Evolutionary conservation across 2,888 invertebrate species (phyloP).

Genomic region (Andrena chrysosceles): DNA sequence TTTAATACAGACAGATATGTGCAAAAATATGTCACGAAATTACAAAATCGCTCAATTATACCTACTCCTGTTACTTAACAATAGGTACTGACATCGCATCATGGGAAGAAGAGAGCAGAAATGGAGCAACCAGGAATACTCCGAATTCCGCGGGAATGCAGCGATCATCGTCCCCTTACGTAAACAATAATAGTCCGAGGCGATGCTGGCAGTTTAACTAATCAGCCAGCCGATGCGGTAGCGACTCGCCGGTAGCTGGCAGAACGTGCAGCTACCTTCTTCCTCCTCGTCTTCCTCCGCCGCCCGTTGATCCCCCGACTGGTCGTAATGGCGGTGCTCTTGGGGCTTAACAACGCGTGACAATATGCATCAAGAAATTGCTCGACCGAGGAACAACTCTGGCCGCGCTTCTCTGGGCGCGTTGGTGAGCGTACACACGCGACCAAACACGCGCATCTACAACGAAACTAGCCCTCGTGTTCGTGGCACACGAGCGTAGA

Average conservation of each 20-base stretch:
- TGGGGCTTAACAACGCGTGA: constrained; percentile 83
- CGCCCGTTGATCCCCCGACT: constrained; percentile 65
- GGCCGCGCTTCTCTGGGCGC: constrained; percentile 43
- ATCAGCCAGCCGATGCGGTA: constrained; percentile 24
- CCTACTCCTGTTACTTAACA: not conserved
- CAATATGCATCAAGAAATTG: constrained; percentile 82
- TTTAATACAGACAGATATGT: not conserved
- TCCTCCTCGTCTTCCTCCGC: constrained; percentile 50
- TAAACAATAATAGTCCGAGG: constrained; percentile 57
- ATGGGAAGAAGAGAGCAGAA: not conserved
- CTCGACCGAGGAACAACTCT: constrained; percentile 74
- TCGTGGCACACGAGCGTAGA: not conserved
- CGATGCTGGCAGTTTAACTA: constrained; percentile 40
- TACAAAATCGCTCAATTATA: constrained; percentile 1
- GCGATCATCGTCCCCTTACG: constrained; percentile 33
- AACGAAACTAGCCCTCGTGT: constrained; percentile 11
- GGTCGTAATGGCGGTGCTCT: constrained; percentile 79
- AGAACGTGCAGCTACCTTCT: constrained; percentile 55
- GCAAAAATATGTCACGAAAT: not conserved
- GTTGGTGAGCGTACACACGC: constrained; percentile 23
- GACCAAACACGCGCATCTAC: constrained; percentile 16
- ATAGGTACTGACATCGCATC: not conserved
- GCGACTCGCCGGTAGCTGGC: constrained; percentile 44
- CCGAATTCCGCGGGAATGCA: constrained; percentile 21
- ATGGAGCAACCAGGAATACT: not conserved